Percentiles rank a stretch among this genome's conserved stretches.
Evolutionary conservation across 2,888 invertebrate genomes (phyloP).

Genomic region (Ichneumoninae sp.): DNA sequence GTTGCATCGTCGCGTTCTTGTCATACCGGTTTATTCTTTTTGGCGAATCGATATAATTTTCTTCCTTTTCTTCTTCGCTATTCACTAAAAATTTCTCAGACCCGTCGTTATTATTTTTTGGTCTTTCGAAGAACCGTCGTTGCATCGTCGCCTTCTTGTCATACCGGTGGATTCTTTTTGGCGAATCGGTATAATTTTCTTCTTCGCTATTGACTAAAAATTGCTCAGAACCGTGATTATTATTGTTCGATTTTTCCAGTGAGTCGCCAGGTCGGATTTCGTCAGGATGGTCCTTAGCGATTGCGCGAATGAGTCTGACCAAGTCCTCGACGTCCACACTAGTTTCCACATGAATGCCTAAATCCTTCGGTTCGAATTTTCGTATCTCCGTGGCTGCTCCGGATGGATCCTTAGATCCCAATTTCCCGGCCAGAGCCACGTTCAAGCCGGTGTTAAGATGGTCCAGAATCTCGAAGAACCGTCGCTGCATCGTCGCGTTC

Average conservation of each 20-base stretch:
- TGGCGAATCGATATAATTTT: neutral
- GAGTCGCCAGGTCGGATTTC: constrained; percentile 12
- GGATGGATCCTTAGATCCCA: neutral
- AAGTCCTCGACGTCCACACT: constrained; percentile 3
- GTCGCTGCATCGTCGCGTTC: too few species aligned
- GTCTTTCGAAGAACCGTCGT: neutral
- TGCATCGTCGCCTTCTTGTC: neutral
- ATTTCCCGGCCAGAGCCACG: too few species aligned
- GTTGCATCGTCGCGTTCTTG: neutral
- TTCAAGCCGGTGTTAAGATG: too few species aligned
- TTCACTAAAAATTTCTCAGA: neutral
- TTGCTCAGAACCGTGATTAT: neutral
- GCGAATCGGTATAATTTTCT: constrained; percentile 5
- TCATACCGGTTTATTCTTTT: neutral
- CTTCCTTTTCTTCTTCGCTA: neutral
- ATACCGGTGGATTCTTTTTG: neutral
- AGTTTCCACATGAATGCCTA: constrained; percentile 8
- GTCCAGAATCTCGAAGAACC: neutral
- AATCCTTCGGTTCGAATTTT: neutral
- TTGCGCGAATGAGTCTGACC: constrained; percentile 23
- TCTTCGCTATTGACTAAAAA: constrained; percentile 6
- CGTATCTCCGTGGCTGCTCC: neutral
- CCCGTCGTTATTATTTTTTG: neutral
- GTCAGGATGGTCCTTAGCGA: constrained; percentile 27
- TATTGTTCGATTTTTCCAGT: neutral